Conservation (phyloP, 53 echinoderm and acorn worm species). For the Arbacia lixula region DNA sequence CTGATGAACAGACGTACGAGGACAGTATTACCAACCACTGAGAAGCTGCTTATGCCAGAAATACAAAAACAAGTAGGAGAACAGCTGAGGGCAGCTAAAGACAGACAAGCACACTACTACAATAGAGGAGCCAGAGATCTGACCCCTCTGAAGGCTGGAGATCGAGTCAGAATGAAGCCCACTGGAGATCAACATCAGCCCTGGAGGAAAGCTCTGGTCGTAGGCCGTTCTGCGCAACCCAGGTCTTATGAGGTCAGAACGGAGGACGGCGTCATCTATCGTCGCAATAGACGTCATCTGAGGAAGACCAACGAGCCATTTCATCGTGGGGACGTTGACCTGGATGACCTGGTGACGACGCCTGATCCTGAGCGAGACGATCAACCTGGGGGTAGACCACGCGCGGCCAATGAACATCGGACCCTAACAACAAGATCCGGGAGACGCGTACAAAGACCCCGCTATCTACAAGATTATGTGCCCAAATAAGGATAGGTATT, state of each 20-base stretch:
- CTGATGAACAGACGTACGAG: constrained; percentile 55
- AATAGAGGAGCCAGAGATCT: constrained; percentile 43
- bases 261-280: constrained; percentile 39
- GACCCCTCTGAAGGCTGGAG: constrained; percentile 35
- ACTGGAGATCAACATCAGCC: neutral
- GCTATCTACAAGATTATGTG: constrained; percentile 17
- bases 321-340: neutral
- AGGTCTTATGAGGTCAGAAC: constrained; percentile 65
- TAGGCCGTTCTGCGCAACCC: constrained; percentile 16
- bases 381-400: neutral
- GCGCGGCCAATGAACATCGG: neutral
- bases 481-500: neutral
- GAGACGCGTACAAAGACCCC: constrained; percentile 1
- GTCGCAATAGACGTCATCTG: constrained; percentile 68
- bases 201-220: constrained; percentile 54
- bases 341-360: neutral
- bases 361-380: neutral
- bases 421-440: neutral
- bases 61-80: constrained; percentile 53
- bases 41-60: constrained; percentile 31
- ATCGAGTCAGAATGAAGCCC: constrained; percentile 55
- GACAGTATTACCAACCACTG: constrained; percentile 42
- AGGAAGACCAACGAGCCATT: constrained; percentile 18
- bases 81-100: constrained; percentile 22
- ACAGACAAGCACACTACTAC: constrained; percentile 44